phyloP scores from a whole-genome alignment of 37 sponge, comb jelly and placozoan genomes.

The Cladorhizidae sp. region DNA sequence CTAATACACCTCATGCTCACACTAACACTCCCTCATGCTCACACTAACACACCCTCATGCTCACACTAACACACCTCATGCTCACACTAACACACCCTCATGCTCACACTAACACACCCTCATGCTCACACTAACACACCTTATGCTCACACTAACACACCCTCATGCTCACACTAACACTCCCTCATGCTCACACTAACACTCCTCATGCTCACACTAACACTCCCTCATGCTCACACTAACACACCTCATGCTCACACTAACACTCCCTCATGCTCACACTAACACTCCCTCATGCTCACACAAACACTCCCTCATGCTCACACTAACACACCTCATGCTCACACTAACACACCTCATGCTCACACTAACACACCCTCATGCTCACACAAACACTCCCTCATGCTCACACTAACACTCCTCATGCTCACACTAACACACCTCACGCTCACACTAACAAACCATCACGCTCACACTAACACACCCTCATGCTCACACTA shows the following conservation, averaged over 20 bases:
- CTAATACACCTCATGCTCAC: neutral
- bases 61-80: neutral
- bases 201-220: neutral
- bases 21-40: neutral
- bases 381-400: too few relatives aligned
- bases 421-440: too few relatives aligned
- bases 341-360: too few relatives aligned
- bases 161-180: neutral
- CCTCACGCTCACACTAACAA: too few relatives aligned
- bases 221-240: neutral
- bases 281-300: neutral
- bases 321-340: slow-evolving; percentile 22
- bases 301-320: neutral
- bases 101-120: neutral
- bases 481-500: too few relatives aligned
- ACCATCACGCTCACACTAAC: too few relatives aligned
- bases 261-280: neutral
- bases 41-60: too few relatives aligned
- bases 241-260: too few relatives aligned
- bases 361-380: too few relatives aligned
- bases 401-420: too few relatives aligned
- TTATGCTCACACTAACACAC: neutral
- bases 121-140: too few relatives aligned
- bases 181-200: too few relatives aligned
- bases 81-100: neutral